These are phyloP conservation scores for Scaptomyza caliginosa DNA, from an alignment of 2,888 invertebrate species.

Conservation along the genomic window DNA sequence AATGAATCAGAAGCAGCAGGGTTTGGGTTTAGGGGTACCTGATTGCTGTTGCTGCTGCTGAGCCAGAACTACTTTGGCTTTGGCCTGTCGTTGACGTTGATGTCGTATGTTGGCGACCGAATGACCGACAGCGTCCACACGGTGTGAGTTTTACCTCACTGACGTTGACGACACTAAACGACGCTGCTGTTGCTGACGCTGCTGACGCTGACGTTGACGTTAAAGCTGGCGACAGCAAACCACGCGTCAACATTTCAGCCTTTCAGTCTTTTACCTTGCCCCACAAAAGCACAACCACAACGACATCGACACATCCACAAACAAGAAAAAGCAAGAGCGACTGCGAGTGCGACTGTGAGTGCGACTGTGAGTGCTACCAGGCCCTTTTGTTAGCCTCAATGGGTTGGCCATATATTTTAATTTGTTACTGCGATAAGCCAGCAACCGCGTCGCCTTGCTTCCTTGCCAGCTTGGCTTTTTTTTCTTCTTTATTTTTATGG, in stretches of 20 bases:
- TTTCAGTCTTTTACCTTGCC: slow-evolving; percentile 53
- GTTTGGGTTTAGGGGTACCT: not conserved
- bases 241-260: slow-evolving; percentile 28
- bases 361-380: slow-evolving; percentile 6
- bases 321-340: not conserved
- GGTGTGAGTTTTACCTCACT: not conserved
- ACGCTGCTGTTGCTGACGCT: not conserved
- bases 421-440: slow-evolving; percentile 61
- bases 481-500: slow-evolving; percentile 53
- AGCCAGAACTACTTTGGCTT: slow-evolving; percentile 47
- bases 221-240: not conserved
- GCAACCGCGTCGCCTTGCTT: not conserved
- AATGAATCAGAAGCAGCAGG: too few relatives aligned
- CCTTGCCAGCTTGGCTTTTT: not conserved
- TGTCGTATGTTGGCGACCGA: slow-evolving; percentile 43
- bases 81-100: slow-evolving; percentile 31
- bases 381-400: slow-evolving; percentile 32
- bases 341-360: not conserved
- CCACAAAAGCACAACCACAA: slow-evolving; percentile 33
- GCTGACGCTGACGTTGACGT: slow-evolving; percentile 10
- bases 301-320: slow-evolving; percentile 3
- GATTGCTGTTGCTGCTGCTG: not conserved
- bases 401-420: slow-evolving; percentile 65
- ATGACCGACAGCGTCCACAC: slow-evolving; percentile 41
- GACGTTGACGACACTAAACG: not conserved